A percentile compares a stretch with the other conserved stretches of the same genome.
Conservation (phyloP, 2,113 vertebrate species). For the Leucopternis melanops region DNA sequence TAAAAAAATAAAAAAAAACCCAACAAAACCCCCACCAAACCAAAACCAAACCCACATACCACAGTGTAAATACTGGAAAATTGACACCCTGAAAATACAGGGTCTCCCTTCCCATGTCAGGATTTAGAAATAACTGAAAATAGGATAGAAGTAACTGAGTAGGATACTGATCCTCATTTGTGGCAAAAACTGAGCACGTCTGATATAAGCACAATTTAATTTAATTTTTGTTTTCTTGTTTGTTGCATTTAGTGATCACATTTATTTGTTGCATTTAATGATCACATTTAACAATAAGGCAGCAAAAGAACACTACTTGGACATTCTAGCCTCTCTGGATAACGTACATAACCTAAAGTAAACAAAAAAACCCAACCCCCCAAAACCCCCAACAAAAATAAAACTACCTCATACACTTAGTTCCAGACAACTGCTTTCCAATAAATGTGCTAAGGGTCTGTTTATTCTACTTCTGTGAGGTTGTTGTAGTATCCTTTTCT, state of each 20-base stretch:
- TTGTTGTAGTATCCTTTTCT: background rate
- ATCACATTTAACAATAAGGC: background rate
- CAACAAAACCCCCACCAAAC: background rate
- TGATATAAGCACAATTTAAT: background rate
- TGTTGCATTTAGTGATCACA: too few species aligned
- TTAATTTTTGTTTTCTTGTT: background rate
- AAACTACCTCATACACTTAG: background rate
- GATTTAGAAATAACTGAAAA: background rate
- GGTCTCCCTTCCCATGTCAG: background rate
- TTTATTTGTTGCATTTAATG: background rate
- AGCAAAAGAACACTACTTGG: background rate
- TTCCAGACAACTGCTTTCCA: background rate
- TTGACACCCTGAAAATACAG: background rate
- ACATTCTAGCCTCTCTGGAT: background rate
- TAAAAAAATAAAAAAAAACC: background rate
- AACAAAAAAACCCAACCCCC: too few species aligned
- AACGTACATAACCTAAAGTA: background rate
- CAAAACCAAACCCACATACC: background rate
- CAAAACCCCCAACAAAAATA: background rate
- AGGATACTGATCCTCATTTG: background rate
- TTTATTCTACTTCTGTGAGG: background rate
- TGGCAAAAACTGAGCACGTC: background rate
- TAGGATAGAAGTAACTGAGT: background rate
- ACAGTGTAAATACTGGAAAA: background rate
- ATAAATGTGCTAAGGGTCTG: background rate